Base-by-base conservation (phyloP, 2,888 invertebrate species). In the Philaethria dido region DNA sequence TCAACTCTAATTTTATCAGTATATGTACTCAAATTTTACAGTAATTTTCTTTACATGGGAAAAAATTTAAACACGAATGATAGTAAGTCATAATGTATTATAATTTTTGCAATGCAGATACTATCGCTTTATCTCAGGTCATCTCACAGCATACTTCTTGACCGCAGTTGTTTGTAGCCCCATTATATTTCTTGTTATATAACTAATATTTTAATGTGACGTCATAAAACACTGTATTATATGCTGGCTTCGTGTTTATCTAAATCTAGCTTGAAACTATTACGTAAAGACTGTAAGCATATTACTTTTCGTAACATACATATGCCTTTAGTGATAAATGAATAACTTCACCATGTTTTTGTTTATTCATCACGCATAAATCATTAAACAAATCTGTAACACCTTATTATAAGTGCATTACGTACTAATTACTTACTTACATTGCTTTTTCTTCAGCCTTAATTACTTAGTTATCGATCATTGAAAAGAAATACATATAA, bases 121-220 rank as follows among this genome's bases (percentile, higher is more conserved):
- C 9, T 25, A 65, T 20, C 59, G 3, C 33, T 33, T 33, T 65
- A 65, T 65, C 65, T 60, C 44, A 8, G 44, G 60, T 60, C 60
- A 60, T 65, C 59, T 62, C 42, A 44, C 42, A 60, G 33, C 20
- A 48, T 60, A n/a, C 48, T 29, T 60, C 44, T 52, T 60, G 65
- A 60, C 65, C 65, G 50, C 29, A 48, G 39, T 60, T 20, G 42
- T n/a, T 60, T 20, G 11, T 44, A 36, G 13, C 16, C n/a, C 33
- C 60, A 59, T 65, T 65, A 60, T 33, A 22, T 20, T 29, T 65
- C 42, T 47, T 13, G 42, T 65, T 65, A 65, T 29, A 42, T 65
- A 65, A 65, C 20, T 16, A 33, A 20, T 36, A 36, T 22, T 59
- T 48, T 65, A 60, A 65, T 50, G 33, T 16, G 33, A 59, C 18